Base-by-base conservation (phyloP, 2,797 vertebrate genomes). In the Nyctibius grandis region DNA sequence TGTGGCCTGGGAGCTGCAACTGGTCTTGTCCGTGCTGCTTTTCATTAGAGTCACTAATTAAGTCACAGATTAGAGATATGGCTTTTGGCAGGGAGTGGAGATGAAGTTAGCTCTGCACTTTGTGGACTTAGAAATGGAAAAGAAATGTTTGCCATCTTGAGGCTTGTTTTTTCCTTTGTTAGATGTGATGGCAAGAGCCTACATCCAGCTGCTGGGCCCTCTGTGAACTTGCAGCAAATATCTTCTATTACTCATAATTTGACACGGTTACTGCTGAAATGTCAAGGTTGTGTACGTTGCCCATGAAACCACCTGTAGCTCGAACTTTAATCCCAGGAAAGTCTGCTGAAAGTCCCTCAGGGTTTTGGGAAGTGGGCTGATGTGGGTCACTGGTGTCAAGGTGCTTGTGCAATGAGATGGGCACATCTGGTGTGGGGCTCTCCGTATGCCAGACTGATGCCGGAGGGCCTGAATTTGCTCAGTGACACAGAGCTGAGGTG, bases 381-480 rank as follows among this genome's bases (percentile, higher is more conserved):
- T 0, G 1, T 28, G 33, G 44, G 40, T 57, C 19, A 33, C 28
- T n/a, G 60, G 33, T 42, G 45, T 40, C 8, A 14, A 48, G 23
- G 68, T 12, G 36, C 11, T 11, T 14, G n/a, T 51, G 61, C 23
- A 18, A 40, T 1, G 11, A 61, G 45, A 7, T 11, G 59, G 31
- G 11, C 12, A 9, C 9, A 26, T 5, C 29, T 38, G 26, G 9
- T 23, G 14, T 8, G 10, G 64, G 38, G 72, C 13, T 28, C 19
- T 47, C 31, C 1, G 0, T 15, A 4, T 34, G 23, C 44, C 13
- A 22, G 3, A 13, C 6, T 11, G 9, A 6, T n/a, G 28, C 42
- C 1, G 0, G 7, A 44, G 28, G 33, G 20, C 15, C 51, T 65
- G 68, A 21, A 29, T 40, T 28, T 59, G 11, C 57, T 64, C 15